These are phyloP conservation scores for Varanus salvator DNA, from an alignment of 2,113 vertebrate species.

Conservation along the genomic window DNA sequence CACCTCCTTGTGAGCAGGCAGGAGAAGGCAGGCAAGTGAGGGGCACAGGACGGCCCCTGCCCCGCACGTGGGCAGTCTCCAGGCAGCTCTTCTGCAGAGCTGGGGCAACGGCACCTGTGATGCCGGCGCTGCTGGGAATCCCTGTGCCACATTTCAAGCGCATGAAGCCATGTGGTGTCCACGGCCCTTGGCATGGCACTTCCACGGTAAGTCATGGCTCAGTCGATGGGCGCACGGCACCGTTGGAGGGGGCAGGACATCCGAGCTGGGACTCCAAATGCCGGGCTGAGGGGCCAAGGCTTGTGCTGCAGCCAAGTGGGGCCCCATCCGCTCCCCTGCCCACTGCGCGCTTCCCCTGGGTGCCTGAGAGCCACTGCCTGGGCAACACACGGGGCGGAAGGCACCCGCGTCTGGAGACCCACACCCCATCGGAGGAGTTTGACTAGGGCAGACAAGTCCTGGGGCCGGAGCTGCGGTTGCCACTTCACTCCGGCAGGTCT, in stretches of 20 bases:
- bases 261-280: no score
- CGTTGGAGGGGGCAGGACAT: no score
- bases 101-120: neutral
- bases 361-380: no score
- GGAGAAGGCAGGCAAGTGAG: neutral
- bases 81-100: neutral
- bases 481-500: conserved; percentile 7
- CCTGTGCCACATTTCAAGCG: neutral
- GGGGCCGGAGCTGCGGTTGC: neutral
- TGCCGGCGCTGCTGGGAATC: neutral
- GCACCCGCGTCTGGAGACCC: no score
- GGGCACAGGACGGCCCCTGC: neutral
- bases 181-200: neutral
- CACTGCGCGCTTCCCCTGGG: no score
- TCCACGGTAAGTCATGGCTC: neutral
- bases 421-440: neutral
- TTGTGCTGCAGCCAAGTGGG: no score
- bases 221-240: no score
- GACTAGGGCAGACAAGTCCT: neutral
- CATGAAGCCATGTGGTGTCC: neutral
- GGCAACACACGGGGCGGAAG: no score
- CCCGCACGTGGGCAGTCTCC: no score
- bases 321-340: no score
- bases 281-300: no score
- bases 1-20: neutral